Evolutionary conservation across 1,140 invertebrate genomes (phyloP).

Genomic region (Panulirus ornatus): DNA sequence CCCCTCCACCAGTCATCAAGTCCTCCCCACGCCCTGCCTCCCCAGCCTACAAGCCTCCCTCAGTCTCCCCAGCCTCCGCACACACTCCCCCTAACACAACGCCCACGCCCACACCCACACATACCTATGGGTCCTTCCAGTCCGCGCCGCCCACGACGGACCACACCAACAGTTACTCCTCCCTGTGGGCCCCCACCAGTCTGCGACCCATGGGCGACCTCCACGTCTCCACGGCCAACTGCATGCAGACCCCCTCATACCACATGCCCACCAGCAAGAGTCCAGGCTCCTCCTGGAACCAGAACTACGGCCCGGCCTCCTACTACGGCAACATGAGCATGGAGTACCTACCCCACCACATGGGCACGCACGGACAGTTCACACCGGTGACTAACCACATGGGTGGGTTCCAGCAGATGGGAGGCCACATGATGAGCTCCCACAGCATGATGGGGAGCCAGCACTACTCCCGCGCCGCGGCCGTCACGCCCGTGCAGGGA

Average conservation of each 20-base stretch:
- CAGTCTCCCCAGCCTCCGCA: conserved; percentile 72
- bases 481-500: conserved; percentile 59
- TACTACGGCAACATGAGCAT: conserved; percentile 76
- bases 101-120: conserved; percentile 70
- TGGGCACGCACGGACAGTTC: conserved; percentile 67
- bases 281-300: conserved; percentile 70
- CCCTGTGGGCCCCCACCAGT: conserved; percentile 63
- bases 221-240: conserved; percentile 70
- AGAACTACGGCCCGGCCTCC: conserved; percentile 69
- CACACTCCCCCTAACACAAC: conserved; percentile 73
- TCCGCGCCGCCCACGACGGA: conserved; percentile 54
- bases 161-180: conserved; percentile 63
- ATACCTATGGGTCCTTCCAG: conserved; percentile 69
- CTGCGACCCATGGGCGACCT: conserved; percentile 63
- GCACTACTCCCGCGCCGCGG: conserved; percentile 46
- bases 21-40: conserved; percentile 65
- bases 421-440: conserved; percentile 68
- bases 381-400: conserved; percentile 62
- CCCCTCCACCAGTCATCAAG: conserved; percentile 71
- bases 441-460: conserved; percentile 67
- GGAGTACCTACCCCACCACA: conserved; percentile 73
- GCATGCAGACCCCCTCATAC: conserved; percentile 69
- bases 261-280: conserved; percentile 62
- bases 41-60: conserved; percentile 74
- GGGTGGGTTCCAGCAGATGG: conserved; percentile 68